Percentiles rank a stretch among this genome's conserved stretches.
These are phyloP conservation scores for Malacosoma neustria DNA, from an alignment of 2,888 invertebrate species.

Conservation along the genomic window DNA sequence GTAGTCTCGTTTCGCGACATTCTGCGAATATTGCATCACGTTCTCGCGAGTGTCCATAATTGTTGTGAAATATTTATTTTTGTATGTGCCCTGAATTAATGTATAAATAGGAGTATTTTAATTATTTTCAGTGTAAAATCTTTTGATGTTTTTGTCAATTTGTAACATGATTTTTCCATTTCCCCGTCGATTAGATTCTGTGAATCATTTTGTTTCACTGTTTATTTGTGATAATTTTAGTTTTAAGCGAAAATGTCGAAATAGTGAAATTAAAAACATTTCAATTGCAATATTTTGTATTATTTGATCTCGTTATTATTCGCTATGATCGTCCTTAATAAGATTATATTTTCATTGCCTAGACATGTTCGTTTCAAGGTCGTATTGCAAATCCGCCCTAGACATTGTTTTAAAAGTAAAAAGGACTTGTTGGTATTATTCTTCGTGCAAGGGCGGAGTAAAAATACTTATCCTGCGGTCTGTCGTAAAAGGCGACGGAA, in stretches of 20 bases:
- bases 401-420: no score
- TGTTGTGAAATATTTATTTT: constrained; percentile 19
- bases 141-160: constrained; percentile 29
- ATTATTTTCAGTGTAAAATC: constrained; percentile 26
- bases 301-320: no score
- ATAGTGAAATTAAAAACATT: constrained; percentile 38
- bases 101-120: constrained; percentile 8
- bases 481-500: no score
- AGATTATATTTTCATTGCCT: no score
- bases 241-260: constrained; percentile 49
- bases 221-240: constrained; percentile 67
- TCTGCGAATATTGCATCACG: background rate
- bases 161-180: constrained; percentile 40
- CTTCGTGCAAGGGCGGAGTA: no score
- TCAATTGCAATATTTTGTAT: constrained; percentile 14
- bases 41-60: constrained; percentile 12
- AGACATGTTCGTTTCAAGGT: no score
- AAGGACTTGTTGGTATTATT: no score
- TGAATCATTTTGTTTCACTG: constrained; percentile 68
- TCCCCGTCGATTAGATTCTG: constrained; percentile 58
- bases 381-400: no score
- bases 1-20: background rate
- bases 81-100: background rate
- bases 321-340: no score
- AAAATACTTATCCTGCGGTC: no score